A percentile compares a stretch with the other conserved stretches of the same genome.
phyloP scores from a whole-genome alignment of 2,113 vertebrate genomes.

The Chaetodon trifascialis region DNA sequence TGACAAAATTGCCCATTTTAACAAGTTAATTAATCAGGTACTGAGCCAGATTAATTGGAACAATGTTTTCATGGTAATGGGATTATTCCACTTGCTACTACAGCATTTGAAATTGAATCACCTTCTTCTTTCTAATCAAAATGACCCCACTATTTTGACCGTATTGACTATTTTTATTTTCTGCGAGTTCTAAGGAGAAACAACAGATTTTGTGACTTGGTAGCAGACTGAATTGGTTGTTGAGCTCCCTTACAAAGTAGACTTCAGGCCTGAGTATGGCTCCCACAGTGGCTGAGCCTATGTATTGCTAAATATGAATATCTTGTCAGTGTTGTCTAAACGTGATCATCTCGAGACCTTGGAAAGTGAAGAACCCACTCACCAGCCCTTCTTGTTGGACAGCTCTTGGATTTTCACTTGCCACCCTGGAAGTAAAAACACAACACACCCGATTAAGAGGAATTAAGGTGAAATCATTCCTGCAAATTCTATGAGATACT shows the following conservation, averaged over 20 bases:
- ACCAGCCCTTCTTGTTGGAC: conserved; percentile 93
- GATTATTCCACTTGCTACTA: too few relatives aligned
- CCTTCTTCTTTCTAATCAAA: not conserved
- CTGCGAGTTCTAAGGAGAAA: not conserved
- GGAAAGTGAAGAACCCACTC: conserved; percentile 67
- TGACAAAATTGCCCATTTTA: too few relatives aligned
- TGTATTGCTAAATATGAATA: not conserved
- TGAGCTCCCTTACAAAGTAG: conserved; percentile 31
- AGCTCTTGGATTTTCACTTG: conserved; percentile 91
- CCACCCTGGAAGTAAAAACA: conserved; percentile 83
- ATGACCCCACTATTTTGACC: too few relatives aligned
- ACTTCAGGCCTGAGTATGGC: not conserved
- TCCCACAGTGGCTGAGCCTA: not conserved
- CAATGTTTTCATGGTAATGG: not conserved
- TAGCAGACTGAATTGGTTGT: conserved; percentile 39
- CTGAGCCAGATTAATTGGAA: not conserved
- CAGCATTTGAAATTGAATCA: not conserved
- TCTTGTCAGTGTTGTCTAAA: conserved; percentile 31
- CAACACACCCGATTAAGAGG: not conserved
- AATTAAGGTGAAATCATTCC: not conserved
- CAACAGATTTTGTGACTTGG: conserved; percentile 18
- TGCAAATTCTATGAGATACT: not conserved
- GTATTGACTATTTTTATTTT: not conserved
- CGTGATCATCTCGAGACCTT: not conserved
- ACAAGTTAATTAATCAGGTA: too few relatives aligned